These are phyloP conservation scores for Anthophora plumipes DNA, from an alignment of 2,888 invertebrate genomes.

Conservation along the genomic window DNA sequence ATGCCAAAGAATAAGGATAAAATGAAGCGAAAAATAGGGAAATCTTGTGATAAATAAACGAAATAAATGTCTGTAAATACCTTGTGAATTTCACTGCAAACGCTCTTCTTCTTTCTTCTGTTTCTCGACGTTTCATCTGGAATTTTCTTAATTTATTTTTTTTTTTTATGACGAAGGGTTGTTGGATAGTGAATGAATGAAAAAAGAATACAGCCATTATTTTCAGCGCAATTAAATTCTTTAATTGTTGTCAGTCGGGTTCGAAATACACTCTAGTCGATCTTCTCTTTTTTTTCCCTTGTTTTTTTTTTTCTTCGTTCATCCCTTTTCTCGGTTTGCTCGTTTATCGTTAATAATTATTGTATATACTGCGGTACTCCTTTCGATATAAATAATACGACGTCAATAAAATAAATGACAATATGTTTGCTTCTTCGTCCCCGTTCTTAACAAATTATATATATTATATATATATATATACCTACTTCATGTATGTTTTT, in stretches of 20 bases:
- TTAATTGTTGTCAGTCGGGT: slow-evolving; percentile 80
- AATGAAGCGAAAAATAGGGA: no score
- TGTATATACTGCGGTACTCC: slow-evolving; percentile 75
- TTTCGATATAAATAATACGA: slow-evolving; percentile 77
- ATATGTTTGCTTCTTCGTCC: slow-evolving; percentile 63
- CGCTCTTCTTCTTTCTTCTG: no score
- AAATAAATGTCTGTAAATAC: background rate
- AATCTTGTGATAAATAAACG: background rate
- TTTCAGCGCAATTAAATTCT: slow-evolving; percentile 78
- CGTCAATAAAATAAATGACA: slow-evolving; percentile 75
- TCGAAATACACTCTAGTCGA: slow-evolving; percentile 79
- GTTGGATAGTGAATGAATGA: background rate
- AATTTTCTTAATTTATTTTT: background rate
- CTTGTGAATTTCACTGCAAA: no score
- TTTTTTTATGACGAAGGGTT: no score
- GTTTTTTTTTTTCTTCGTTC: no score
- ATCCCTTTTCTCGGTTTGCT: no score
- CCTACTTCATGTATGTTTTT: slow-evolving; percentile 62
- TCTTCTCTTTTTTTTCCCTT: slow-evolving; percentile 37
- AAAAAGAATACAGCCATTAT: background rate
- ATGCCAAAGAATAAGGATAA: background rate
- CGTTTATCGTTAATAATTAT: slow-evolving; percentile 76
- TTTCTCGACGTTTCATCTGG: background rate
- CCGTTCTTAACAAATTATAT: slow-evolving; percentile 63
- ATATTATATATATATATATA: slow-evolving; percentile 39